Evolutionary conservation across 1,140 invertebrate species (phyloP), one percentile per base, ranked within the genome.

Genomic region (Arctopsyche grandis): DNA sequence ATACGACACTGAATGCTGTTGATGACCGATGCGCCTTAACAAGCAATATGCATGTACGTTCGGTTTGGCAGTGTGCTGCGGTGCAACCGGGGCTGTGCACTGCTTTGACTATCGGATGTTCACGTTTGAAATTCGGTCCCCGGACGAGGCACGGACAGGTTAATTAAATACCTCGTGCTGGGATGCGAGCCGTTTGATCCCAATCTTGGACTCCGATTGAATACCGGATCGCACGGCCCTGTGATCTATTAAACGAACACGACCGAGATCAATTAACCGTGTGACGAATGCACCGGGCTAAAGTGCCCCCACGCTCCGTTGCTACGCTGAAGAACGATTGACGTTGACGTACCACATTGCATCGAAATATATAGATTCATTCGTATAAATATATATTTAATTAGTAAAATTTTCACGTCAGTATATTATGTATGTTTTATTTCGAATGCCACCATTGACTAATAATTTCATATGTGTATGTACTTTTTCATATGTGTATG

Each of bases 101-200:
- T 16, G 52, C 19, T 56, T 38, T 38, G 29, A 38, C 29, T 38
- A 38, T 38, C 29, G 29, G 29, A 38, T 7, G 3, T 38, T 1
- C 3, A 4, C 29, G 63, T 66, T 66, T 16, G 63, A 66, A 21
- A 66, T 66, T 24, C 12, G 63, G 24, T 38, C 29, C 7, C 29
- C 63, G 19, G 52, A 16, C 14, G 52, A 56, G 19, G 52, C 52
- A 21, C 19, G 63, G 63, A 66, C 63, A 66, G 63, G 10, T 21
- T 71, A 71, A 71, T 71, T 71, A 71, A 71, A 71, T 44, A 29
- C 38, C 21, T 38, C 29, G 29, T 38, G 24, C 69, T n/a, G 22
- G n/a, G 12, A 5, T 22, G 24, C 9, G 14, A 21, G n/a, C 24
- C n/a, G 24, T 71, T 71, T 71, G 69, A 71, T 71, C 69, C 24